Base-by-base conservation (phyloP, 2,113 vertebrate genomes). In the Platysternon megacephalum region DNA sequence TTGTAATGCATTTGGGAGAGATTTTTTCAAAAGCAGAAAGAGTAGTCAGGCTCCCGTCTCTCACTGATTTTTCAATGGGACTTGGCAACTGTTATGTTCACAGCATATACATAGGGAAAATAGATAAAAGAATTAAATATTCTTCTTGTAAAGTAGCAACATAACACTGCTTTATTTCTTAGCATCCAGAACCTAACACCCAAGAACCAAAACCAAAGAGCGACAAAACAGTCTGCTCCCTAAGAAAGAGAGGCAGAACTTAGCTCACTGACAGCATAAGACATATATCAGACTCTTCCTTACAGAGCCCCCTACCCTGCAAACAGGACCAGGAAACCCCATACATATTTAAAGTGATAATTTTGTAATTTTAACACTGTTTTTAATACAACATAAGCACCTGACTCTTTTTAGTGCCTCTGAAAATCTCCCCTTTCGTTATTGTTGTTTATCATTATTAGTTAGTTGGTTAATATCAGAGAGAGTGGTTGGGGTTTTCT, bases 11-110 rank as follows among this genome's bases (percentile, higher is more conserved):
- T 9, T 94, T 92, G 9, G 32, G n/a, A 76, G 42, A 78, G 32
- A 81, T 51, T 81, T 83, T 83, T 58, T 91, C 61, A 89, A 26
- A 48, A 78, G 80, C 61, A 82, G 53, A 68, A 61, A 56, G 32
- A 48, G 42, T 2, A 28, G 42, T n/a, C 0, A 0, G 13, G 22
- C 6, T 39, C 35, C 9, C 55, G 74, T 14, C 2, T 2, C 82
- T 58, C 13, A 74, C 11, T 26, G 58, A 21, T 32, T 68, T 21
- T 29, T 79, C 81, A 46, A 53, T 44, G 80, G 42, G 32, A 93
- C 26, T 24, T 26, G 6, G 89, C 12, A 68, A 68, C 65, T 68
- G 32, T 65, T 68, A 19, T 68, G 8, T 68, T 68, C 65, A 68
- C 8, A 39, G 65, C 4, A 35, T 35, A 65, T 35, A 61, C 12